phyloP scores from a whole-genome alignment of 1,140 invertebrate species.

The Ceratosolen solmsi region DNA sequence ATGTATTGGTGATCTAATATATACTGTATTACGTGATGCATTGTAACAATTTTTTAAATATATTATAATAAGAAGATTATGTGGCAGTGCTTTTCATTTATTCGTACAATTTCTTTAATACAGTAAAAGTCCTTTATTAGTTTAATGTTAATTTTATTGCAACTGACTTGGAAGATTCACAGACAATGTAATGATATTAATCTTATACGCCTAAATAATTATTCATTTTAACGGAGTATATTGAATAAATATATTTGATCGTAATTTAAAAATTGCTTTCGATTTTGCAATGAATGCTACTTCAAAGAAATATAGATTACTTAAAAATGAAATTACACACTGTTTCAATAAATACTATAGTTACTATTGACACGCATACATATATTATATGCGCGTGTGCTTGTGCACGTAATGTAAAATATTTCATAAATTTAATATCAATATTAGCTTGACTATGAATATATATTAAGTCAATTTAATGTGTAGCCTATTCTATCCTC shows the following conservation, averaged over 20 bases:
- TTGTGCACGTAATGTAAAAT: no score
- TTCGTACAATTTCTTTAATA: not conserved
- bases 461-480: no score
- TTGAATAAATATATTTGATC: no score
- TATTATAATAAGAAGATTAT: not conserved
- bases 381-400: no score
- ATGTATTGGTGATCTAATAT: not conserved
- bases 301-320: no score
- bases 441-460: no score
- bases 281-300: no score
- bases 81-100: not conserved
- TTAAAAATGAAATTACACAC: no score
- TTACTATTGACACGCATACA: no score
- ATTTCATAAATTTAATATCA: no score
- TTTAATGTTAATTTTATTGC: not conserved
- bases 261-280: not conserved
- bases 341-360: no score
- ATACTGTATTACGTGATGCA: not conserved
- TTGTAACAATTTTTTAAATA: not conserved
- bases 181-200: not conserved
- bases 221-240: not conserved
- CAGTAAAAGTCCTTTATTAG: not conserved
- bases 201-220: not conserved
- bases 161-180: not conserved
- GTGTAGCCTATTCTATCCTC: no score